Conservation (phyloP, 2,797 vertebrate genomes). For the Premnoplex brunnescens region DNA sequence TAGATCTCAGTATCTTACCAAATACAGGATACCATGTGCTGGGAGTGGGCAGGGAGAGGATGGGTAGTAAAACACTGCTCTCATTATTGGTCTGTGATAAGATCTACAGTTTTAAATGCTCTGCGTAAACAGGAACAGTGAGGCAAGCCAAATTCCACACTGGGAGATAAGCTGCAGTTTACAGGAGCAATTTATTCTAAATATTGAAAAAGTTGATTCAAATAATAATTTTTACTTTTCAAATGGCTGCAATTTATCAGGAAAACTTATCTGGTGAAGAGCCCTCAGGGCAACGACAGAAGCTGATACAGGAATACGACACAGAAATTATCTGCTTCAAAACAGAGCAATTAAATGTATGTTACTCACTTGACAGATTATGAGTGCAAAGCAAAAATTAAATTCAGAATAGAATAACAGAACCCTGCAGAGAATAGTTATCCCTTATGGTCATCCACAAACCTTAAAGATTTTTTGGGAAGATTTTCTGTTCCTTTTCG, state of each 20-base stretch:
- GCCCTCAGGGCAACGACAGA: neutral
- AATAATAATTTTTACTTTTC: constrained; percentile 6
- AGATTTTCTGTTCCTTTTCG: neutral
- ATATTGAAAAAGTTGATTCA: neutral
- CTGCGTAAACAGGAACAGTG: neutral
- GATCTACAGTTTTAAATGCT: neutral
- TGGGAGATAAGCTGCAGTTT: neutral
- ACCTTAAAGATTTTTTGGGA: neutral
- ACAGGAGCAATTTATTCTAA: neutral
- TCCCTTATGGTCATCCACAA: neutral
- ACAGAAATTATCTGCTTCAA: neutral
- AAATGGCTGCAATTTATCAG: neutral
- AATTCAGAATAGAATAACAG: neutral
- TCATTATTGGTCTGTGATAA: neutral
- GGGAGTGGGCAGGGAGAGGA: neutral
- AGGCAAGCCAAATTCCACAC: neutral
- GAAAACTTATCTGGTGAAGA: neutral
- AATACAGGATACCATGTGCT: neutral
- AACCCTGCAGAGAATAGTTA: neutral
- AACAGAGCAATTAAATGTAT: constrained; percentile 17
- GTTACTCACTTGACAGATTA: neutral
- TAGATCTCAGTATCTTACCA: neutral
- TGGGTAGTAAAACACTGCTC: neutral
- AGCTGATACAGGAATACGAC: neutral
- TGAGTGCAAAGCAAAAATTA: neutral